phyloP scores from a whole-genome alignment of 2,888 invertebrate genomes.

The Dryobota labecula region DNA sequence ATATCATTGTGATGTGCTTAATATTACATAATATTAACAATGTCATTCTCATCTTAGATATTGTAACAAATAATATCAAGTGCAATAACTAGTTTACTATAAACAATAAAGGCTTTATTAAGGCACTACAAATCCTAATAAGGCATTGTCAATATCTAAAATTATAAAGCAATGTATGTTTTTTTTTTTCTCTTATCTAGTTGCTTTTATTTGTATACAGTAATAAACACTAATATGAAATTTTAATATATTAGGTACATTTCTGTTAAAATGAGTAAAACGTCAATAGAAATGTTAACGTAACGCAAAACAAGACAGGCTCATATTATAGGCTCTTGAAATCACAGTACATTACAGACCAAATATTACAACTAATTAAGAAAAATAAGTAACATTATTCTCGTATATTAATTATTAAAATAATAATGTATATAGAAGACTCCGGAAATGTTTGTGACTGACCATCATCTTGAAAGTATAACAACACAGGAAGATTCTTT shows the following conservation, averaged over 20 bases:
- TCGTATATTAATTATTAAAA: conserved; percentile 54
- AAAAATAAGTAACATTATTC: conserved; percentile 65
- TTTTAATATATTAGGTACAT: conserved; percentile 65
- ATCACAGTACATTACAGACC: conserved; percentile 71
- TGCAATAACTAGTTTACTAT: conserved; percentile 64
- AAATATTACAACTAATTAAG: conserved; percentile 60
- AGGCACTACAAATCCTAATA: conserved; percentile 83
- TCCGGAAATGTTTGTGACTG: conserved; percentile 62
- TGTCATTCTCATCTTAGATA: conserved; percentile 54
- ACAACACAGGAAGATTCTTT: conserved; percentile 36
- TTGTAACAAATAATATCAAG: conserved; percentile 68
- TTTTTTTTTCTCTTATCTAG: conserved; percentile 69
- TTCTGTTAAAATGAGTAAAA: conserved; percentile 54
- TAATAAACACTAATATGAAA: conserved; percentile 48
- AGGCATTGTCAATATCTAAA: conserved; percentile 72
- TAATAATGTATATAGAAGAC: conserved; percentile 50
- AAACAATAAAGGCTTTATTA: conserved; percentile 69
- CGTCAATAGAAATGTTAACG: conserved; percentile 37
- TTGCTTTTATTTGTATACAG: conserved; percentile 68
- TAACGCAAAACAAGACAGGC: conserved; percentile 54
- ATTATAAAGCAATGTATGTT: conserved; percentile 53
- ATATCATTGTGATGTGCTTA: conserved; percentile 80
- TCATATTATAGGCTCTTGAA: conserved; percentile 47
- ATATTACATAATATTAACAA: conserved; percentile 65
- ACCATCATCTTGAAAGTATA: conserved; percentile 47